Evolutionary conservation across 1,140 invertebrate species (phyloP).

Genomic region (Dolichoris vasculosae): DNA sequence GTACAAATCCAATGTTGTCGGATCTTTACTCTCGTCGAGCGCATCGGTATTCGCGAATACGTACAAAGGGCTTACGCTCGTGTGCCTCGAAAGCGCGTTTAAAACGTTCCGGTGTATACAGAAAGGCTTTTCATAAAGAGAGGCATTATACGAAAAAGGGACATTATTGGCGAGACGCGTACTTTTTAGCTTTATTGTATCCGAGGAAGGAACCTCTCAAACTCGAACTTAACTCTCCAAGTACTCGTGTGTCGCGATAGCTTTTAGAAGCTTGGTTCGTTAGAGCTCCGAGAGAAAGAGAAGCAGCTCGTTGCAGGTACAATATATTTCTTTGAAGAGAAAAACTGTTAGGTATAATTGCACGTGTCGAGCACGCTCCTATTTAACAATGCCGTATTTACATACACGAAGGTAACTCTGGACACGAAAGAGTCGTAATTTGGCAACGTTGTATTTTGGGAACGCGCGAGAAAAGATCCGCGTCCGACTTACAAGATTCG

Average conservation of each 20-base stretch:
- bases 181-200: not conserved
- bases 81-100: not conserved
- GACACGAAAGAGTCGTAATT: not conserved
- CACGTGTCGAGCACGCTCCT: not conserved
- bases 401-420: not conserved
- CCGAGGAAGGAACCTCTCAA: too few species aligned
- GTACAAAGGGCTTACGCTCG: not conserved
- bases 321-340: not conserved
- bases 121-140: not conserved
- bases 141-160: not conserved
- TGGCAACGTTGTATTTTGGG: not conserved
- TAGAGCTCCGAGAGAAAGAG: too few species aligned
- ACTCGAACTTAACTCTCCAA: too few species aligned
- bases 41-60: not conserved
- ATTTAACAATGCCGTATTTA: conserved; percentile 5
- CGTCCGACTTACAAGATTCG: not conserved
- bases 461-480: not conserved
- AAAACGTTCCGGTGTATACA: not conserved
- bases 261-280: not conserved
- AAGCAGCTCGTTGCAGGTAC: not conserved
- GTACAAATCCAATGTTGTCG: not conserved
- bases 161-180: not conserved
- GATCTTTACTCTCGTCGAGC: not conserved
- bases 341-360: not conserved
- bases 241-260: not conserved